A percentile compares a stretch with the other conserved stretches of the same genome.
phyloP scores from a whole-genome alignment of 2,113 vertebrate species.

The Cyanoramphus novaezelandiae region DNA sequence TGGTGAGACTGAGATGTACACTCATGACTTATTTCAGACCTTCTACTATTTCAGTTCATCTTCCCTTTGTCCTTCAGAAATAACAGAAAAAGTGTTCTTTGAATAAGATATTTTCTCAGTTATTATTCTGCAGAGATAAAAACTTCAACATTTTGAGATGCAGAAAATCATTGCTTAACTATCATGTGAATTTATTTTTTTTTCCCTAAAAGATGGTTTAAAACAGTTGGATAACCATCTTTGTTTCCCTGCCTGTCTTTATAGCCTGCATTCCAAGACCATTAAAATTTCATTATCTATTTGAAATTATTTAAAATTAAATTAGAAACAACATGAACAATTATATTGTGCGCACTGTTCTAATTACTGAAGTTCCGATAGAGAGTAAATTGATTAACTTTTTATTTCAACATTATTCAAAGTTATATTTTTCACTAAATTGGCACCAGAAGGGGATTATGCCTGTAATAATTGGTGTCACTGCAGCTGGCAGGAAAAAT shows the following conservation, averaged over 20 bases:
- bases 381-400: neutral
- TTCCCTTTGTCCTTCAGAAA: slow-evolving; percentile 7
- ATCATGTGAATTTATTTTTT: neutral
- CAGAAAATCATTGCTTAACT: neutral
- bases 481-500: neutral
- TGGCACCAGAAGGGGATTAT: neutral
- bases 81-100: neutral
- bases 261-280: neutral
- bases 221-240: neutral
- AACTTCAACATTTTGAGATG: neutral
- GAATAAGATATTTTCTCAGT: neutral
- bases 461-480: neutral
- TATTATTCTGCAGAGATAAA: neutral
- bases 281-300: neutral
- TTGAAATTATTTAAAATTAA: slow-evolving; percentile 14
- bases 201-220: neutral
- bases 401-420: slow-evolving; percentile 1
- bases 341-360: neutral
- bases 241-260: neutral
- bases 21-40: neutral
- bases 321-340: neutral
- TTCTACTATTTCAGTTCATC: neutral
- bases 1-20: neutral
- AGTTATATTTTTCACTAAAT: neutral
- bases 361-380: neutral